Conservation (phyloP, 2,797 vertebrate genomes). For the Typhlichthys subterraneus region DNA sequence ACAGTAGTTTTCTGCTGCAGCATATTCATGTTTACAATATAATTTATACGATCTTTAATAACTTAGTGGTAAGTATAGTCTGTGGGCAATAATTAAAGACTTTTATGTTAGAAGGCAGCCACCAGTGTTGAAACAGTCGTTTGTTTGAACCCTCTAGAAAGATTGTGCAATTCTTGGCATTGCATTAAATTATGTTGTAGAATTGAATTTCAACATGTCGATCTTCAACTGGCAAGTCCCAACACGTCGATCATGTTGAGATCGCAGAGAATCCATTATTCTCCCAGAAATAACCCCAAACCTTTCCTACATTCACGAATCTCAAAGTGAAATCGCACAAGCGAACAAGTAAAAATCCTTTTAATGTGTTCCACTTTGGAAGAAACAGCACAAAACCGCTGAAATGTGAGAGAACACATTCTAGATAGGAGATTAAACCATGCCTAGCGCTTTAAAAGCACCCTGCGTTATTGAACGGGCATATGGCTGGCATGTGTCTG, state of each 20-base stretch:
- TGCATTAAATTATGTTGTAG: conserved; percentile 26
- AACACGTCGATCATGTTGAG: conserved; percentile 73
- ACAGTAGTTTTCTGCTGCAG: too few species aligned
- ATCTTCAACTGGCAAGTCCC: conserved; percentile 47
- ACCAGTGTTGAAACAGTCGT: conserved; percentile 31
- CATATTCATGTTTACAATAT: too few species aligned
- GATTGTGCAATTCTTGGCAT: conserved; percentile 45
- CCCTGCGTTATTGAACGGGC: conserved; percentile 44
- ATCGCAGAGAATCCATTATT: conserved; percentile 54
- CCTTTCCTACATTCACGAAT: conserved; percentile 11
- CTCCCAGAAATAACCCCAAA: conserved; percentile 24
- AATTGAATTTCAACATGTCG: conserved; percentile 58
- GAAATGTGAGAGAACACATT: conserved; percentile 22
- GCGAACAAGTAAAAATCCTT: too few species aligned
- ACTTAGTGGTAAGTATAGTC: background rate
- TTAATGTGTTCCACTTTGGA: too few species aligned
- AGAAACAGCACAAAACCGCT: too few species aligned
- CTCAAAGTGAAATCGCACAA: conserved; percentile 2
- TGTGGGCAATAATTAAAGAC: background rate
- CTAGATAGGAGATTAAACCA: conserved; percentile 48
- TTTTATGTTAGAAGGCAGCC: conserved; percentile 29
- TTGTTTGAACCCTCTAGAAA: conserved; percentile 31
- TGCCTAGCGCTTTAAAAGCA: conserved; percentile 14
- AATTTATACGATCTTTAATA: too few species aligned
- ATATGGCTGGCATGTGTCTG: conserved; percentile 33